phyloP scores from a whole-genome alignment of 2,113 vertebrate species.

The Ptychochromis oligacanthus region DNA sequence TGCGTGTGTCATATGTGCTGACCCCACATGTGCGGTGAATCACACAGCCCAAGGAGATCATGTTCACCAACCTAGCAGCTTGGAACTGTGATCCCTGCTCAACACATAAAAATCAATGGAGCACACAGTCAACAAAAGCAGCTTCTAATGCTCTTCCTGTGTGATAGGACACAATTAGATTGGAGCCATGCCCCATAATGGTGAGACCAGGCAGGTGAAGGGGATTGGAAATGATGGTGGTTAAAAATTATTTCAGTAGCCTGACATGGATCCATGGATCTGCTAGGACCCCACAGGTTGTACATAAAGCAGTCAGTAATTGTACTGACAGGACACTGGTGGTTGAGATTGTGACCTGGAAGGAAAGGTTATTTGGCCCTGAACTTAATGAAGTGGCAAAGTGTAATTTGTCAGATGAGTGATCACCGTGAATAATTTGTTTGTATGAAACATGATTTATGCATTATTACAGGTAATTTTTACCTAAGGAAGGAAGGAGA shows the following conservation, averaged over 20 bases:
- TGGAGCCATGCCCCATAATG: conserved; percentile 79
- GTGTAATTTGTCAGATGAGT: conserved; percentile 15
- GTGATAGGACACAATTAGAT: conserved; percentile 83
- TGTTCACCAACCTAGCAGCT: conserved; percentile 51
- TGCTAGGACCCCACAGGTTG: conserved; percentile 72
- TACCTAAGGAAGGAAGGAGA: not conserved
- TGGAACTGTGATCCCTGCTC: conserved; percentile 44
- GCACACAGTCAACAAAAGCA: conserved; percentile 78
- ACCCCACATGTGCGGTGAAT: conserved; percentile 35
- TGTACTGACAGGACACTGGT: conserved; percentile 25
- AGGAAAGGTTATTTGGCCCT: conserved; percentile 11
- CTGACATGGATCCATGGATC: conserved; percentile 76
- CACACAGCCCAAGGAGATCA: conserved; percentile 52
- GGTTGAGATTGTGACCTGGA: conserved; percentile 25
- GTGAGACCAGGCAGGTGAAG: conserved; percentile 77
- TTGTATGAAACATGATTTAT: not conserved
- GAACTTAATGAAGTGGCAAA: conserved; percentile 4
- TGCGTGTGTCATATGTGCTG: conserved; percentile 28
- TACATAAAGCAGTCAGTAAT: conserved; percentile 54
- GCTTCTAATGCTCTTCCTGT: conserved; percentile 79
- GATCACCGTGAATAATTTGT: not conserved
- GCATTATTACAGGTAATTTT: not conserved
- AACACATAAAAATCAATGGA: conserved; percentile 77
- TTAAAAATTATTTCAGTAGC: conserved; percentile 85
- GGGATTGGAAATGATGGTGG: conserved; percentile 78